Conservation (phyloP, 2,888 invertebrate species). For the Acanthosepion lycidas region DNA sequence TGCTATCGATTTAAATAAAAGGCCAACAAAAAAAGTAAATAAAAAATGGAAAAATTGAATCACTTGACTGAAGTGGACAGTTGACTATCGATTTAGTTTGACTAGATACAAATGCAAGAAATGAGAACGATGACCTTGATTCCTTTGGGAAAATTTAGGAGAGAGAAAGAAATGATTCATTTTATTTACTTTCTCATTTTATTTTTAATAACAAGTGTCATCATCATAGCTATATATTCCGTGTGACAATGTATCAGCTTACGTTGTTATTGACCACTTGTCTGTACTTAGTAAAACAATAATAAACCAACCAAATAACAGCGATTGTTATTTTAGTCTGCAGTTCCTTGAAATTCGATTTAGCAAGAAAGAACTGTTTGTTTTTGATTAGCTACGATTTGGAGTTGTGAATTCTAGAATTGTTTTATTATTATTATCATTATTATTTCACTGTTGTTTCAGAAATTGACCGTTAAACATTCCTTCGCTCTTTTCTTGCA, state of each 20-base stretch:
- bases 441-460: too few species aligned
- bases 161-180: not conserved
- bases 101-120: not conserved
- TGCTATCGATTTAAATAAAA: not conserved
- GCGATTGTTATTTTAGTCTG: too few species aligned
- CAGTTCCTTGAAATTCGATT: too few species aligned
- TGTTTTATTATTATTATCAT: too few species aligned
- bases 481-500: too few species aligned
- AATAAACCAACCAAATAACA: too few species aligned
- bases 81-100: not conserved
- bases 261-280: too few species aligned
- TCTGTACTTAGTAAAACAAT: too few species aligned
- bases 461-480: too few species aligned
- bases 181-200: not conserved
- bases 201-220: not conserved
- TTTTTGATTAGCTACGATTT: too few species aligned
- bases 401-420: too few species aligned
- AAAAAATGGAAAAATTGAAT: not conserved
- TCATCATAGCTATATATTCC: not conserved
- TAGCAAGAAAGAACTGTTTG: too few species aligned
- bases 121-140: not conserved
- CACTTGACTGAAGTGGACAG: conserved; percentile 14
- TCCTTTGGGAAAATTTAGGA: not conserved
- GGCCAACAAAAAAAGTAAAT: not conserved
- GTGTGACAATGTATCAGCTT: not conserved